Base-by-base conservation (phyloP, 2,113 vertebrate species). In the Myotis lucifugus region DNA sequence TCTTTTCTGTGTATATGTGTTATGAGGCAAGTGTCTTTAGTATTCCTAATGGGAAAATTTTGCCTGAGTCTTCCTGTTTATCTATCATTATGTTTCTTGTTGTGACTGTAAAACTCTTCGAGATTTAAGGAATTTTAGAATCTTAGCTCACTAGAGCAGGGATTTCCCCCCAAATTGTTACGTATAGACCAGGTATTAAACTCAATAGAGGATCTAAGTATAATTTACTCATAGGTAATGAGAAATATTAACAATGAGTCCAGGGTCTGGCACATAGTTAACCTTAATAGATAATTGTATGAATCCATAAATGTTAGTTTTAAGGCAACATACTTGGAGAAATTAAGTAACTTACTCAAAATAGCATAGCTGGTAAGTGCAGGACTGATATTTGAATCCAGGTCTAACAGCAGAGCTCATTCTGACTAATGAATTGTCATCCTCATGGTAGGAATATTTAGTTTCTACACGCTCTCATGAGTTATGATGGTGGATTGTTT, bases 1-100 rank as follows among this genome's bases (percentile, higher is more conserved):
- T 97, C 3, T 99, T 99, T 67, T 99, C 99, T 27, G 15, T 99
- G 74, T 99, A 99, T 98, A 99, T 99, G 99, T 98, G 97, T 97
- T 99, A 99, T 0, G 99, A 99, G 98, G 99, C 99, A 98, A 98
- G 99, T 99, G 97, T 96, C 86, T 96, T 94, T 70, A 85, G 85
- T 95, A 93, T 97, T 97, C 72, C 67, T 94, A 92, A 86, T 52
- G 91, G 73, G 66, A 93, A 64, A 79, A 79, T 93, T 90, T 93
- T 88, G 48, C 82, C 77, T 46, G 18, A 40, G 52, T 92, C 76
- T 88, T 84, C 25, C 29, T 78, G 72, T 81, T 88, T 83, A 15
- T 72, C 34, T 93, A 73, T 88, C 37, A 56, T 95, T 86, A 54
- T 85, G 37, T 72, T 88, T 87, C 37, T 76, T 72, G 32, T 91